Evolutionary conservation across 2,113 vertebrate species (phyloP), one percentile per base, ranked within the genome.

Genomic region (Sigmodon hispidus): DNA sequence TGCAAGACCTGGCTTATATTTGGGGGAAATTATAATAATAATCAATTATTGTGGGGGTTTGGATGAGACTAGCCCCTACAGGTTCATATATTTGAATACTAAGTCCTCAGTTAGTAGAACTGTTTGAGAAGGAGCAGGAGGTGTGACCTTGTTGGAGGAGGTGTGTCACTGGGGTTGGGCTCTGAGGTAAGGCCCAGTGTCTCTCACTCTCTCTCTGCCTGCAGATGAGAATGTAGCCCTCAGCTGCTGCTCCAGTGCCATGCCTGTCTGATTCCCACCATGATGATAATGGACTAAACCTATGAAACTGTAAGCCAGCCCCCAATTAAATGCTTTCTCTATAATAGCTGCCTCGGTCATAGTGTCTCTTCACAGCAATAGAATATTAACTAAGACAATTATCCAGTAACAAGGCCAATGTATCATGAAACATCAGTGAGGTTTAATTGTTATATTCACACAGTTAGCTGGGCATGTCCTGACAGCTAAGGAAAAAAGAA

Each of bases 1-100:
- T 94, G 84, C 9, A 91, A 90, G 31, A 86, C 87, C 94, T 73
- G 4, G 24, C 3, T 43, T 87, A 63, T 45, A 57, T 52, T 61
- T 73, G 50, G n/a, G 50, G 52, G 81, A 8, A 92, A 96, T 93
- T 92, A 80, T 94, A 95, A 83, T 43, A 94, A 85, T 59, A 95
- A 95, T 61, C 26, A 31, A 31, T 45, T 84, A 84, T 45, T 45
- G 57, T 34, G 7, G 34, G 16, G 55, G 55, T 15, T 40, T 83
- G 55, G 55, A 81, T 59, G n/a, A 59, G 7, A 59, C 40, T 43
- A 24, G 22, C 24, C n/a, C 22, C 24, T 26, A 29, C 16, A 13
- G 10, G 55, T n/a, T 16, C 55, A 59, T 83, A 29, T 26, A 9
- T 43, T 43, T 61, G 55, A 43, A 83, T 9, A 26, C 57, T 83